Conservation (phyloP, 2,888 invertebrate genomes). For the Habroteleia sp. region DNA sequence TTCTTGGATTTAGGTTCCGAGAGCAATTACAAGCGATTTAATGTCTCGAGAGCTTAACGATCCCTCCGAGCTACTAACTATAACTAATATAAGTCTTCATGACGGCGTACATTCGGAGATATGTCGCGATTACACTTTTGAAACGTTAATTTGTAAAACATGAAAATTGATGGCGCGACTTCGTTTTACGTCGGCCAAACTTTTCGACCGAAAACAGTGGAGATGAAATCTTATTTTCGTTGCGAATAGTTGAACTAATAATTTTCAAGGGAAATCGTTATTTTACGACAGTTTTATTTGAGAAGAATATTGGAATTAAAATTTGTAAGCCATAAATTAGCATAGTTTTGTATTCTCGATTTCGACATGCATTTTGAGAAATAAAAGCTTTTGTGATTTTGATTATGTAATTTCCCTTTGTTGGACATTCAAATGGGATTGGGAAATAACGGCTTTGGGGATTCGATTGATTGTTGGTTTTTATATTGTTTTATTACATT, state of each 20-base stretch:
- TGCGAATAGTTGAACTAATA: background rate
- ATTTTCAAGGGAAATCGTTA: no score
- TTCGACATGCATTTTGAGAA: no score
- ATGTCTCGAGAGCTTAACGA: constrained; percentile 63
- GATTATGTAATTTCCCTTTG: no score
- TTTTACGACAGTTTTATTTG: no score
- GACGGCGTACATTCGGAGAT: constrained; percentile 14
- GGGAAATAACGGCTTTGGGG: no score
- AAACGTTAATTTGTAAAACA: constrained; percentile 48
- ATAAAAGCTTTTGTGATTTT: no score
- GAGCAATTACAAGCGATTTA: constrained; percentile 63
- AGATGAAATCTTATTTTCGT: constrained; percentile 15
- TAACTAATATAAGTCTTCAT: constrained; percentile 55
- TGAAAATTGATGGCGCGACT: constrained; percentile 38
- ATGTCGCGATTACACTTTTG: constrained; percentile 35
- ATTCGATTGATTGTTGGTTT: no score
- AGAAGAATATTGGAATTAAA: no score
- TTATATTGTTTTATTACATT: no score
- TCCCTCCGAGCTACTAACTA: constrained; percentile 52
- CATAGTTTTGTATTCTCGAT: no score
- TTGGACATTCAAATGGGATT: no score
- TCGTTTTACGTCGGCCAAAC: constrained; percentile 15
- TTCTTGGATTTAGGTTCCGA: constrained; percentile 63
- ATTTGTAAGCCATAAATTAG: no score
- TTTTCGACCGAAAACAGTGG: constrained; percentile 21